Evolutionary conservation across 2,888 invertebrate genomes (phyloP), one percentile per base, ranked within the genome.

Genomic region (Ceramica pisi): DNA sequence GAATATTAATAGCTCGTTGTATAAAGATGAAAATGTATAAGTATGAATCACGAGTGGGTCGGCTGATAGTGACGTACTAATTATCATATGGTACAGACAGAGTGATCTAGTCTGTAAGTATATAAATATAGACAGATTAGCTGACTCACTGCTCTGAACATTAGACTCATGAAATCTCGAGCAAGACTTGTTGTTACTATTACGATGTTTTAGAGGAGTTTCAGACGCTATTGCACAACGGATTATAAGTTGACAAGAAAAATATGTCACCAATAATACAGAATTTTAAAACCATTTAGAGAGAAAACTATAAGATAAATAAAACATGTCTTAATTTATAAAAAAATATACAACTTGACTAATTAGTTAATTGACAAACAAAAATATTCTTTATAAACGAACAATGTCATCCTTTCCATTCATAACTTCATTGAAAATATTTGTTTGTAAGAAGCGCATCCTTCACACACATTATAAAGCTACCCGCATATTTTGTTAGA

Each of bases 1-100:
- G 61, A 67, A 62, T 82, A 80, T 74, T 74, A 70, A 70, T 82
- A 79, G 65, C 56, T 65, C 19, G 16, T 56, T 62, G 21, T 66
- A 19, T 51, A 62, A 1, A 61, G 31, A 67, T 64, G 67, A 81
- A 63, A 57, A 70, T 21, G 21, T 67, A 26, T 60, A 46, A 31
- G 46, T 51, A 46, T 63, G 48, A 2, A 77, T 78, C 73, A 82
- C 48, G 66, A 68, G 66, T 21, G 12, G 8, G 23, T 21, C 64
- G 78, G 35, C 63, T 78, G 66, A 66, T 63, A 35, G 48, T 62
- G 57, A 50, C 19, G 60, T 64, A 41, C 50, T 78, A 51, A 67
- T 46, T 68, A 48, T 56, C 63, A 53, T 48, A 57, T 60, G 46
- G 65, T 69, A 62, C 53, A 75, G 53, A 62, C 53, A 75, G 53